Base-by-base conservation (phyloP, 1,140 invertebrate genomes). In the Eurosta solidaginis region DNA sequence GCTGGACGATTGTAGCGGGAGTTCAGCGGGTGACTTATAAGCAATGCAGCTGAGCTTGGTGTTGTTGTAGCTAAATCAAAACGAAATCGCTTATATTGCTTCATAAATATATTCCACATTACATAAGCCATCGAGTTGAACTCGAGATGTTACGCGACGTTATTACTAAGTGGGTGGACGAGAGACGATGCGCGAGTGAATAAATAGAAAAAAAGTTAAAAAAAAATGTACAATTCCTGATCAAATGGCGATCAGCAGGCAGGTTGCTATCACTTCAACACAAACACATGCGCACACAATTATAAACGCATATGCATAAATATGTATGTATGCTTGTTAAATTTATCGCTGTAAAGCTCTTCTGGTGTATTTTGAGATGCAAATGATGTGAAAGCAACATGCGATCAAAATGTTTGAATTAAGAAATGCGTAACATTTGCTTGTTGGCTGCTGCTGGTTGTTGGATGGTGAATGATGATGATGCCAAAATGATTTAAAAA, bases 101-200 rank as follows among this genome's bases (percentile, higher is more conserved):
- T 84, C 84, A 85, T 84, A 84, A 85, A 85, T 84, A 85, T 85
- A 83, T 85, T 85, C 84, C 84, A 85, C 79, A 85, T 85, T 85
- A 84, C 83, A 85, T 85, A 85, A 84, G 84, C 84, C 84, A 85
- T 85, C 44, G 22, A n/a, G n/a, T 76, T 9, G 44, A 45, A n/a
- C 9, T n/a, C n/a, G 50, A 25, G 50, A 52, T 27, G 50, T 22
- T 52, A n/a, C n/a, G 22, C 3, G 0, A 10, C 0, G 14, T 14
- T 59, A 12, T 59, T 1, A 33, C 3, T 36, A 2, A 9, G 29
- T 22, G 17, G 27, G 27, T 36, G 14, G 4, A n/a, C n/a, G 59
- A 10, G 29, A 33, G 59, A 40, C 14, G 33, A 68, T 33, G 59
- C 59, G n/a, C n/a, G n/a, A n/a, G n/a, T n/a, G n/a, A n/a, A n/a